Conservation (phyloP, 2,888 invertebrate species). For the Drosophila demipolita region DNA sequence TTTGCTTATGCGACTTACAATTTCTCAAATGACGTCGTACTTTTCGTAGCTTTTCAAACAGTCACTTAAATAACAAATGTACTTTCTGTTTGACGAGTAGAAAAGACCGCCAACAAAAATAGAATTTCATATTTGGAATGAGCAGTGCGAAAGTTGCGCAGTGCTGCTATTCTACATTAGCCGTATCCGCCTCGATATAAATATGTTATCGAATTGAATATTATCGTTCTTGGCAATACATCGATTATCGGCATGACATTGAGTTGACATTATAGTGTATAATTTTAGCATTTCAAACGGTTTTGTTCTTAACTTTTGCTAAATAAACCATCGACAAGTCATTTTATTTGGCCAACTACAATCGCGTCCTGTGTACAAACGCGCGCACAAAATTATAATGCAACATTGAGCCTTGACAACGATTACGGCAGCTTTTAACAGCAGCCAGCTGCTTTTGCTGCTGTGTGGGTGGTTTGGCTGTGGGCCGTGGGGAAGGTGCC, state of each 20-base stretch:
- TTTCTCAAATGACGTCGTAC: not conserved
- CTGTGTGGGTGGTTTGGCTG: constrained; percentile 28
- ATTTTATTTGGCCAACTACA: constrained; percentile 12
- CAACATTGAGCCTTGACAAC: constrained; percentile 28
- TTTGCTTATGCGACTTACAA: not conserved
- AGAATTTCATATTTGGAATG: not conserved
- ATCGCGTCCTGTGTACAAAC: constrained; percentile 11
- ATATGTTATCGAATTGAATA: constrained; percentile 15
- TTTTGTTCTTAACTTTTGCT: constrained; percentile 52
- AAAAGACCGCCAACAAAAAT: constrained; percentile 14
- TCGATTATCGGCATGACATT: constrained; percentile 81
- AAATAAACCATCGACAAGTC: constrained; percentile 43
- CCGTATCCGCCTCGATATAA: constrained; percentile 4
- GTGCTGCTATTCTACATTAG: constrained; percentile 4
- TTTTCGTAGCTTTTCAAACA: not conserved
- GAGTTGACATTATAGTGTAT: constrained; percentile 81
- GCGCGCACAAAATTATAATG: constrained; percentile 37
- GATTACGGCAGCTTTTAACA: constrained; percentile 46
- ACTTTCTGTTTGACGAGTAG: not conserved
- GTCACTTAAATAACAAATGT: not conserved
- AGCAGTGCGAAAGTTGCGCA: constrained; percentile 4
- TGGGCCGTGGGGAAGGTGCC: constrained; percentile 19
- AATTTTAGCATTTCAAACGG: constrained; percentile 57
- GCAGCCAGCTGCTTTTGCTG: constrained; percentile 47
- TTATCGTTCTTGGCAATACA: constrained; percentile 39